Base-by-base conservation (phyloP, 1,140 invertebrate genomes). In the Meteorus sp. region DNA sequence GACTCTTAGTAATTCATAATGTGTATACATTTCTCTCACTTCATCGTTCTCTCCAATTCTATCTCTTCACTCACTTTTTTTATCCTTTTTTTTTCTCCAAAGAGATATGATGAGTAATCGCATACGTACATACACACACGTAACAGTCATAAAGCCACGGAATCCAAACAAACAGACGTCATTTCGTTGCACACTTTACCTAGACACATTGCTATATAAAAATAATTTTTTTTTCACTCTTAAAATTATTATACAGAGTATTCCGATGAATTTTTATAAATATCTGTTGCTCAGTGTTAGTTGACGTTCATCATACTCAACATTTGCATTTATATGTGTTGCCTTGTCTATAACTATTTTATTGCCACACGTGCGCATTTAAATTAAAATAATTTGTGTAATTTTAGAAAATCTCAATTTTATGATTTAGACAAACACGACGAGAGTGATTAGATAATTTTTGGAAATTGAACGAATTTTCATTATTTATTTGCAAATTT, bases 141-240 rank as follows among this genome's bases (percentile, higher is more conserved):
- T 65, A 69, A 71, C 64, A 59, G 59, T 54, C 60, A 66, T 71
- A 71, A 72, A 70, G 63, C 59, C 43, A 56, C 62, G 58, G 48
- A 55, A 60, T 67, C 65, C 62, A 67, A 60, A 64, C 65, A 70
- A 71, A 64, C 64, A 66, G 52, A 62, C 64, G 64, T 68, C 52
- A 58, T 65, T 20, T 35, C 43, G 27, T 41, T 61, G 60, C 60
- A 61, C 50, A 53, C 25, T 25, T 20, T 47, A 47, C 20, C 44
- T 47, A 47, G 44, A 47, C 44, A 20, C 20, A 4, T n/a, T 17
- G 13, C n/a, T 7, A 6, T 44, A 11, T 44, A 44, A 23, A 47
- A 8, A 22, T 47, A 22, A 6, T 7, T 44, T 7, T 11, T 6
- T 44, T 44, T 4, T 22, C 19, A 47, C 19, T 47, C 15, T 11